Conservation (phyloP, 2,113 vertebrate species). For the Cariama cristata region DNA sequence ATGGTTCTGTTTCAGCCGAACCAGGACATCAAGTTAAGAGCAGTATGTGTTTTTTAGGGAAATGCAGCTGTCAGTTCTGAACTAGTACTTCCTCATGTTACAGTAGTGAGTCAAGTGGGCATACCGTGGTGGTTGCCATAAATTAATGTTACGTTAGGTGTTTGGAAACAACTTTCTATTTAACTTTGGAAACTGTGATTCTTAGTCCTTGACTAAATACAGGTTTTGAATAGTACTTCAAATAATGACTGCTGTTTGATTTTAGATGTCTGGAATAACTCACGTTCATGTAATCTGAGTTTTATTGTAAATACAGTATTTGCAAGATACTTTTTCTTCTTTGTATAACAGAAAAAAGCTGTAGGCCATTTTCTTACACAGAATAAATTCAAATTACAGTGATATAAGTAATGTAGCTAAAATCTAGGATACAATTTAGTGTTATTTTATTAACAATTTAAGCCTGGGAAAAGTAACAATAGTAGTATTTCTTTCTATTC, state of each 20-base stretch:
- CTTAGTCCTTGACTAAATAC: not conserved
- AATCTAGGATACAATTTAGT: not conserved
- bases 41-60: not conserved
- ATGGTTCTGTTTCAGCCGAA: too few relatives aligned
- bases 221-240: not conserved
- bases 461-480: not conserved
- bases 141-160: not conserved
- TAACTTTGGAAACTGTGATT: not conserved
- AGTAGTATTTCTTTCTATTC: not conserved
- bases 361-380: not conserved
- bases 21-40: accelerated
- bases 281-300: not conserved
- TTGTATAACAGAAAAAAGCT: not conserved
- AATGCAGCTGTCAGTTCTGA: not conserved
- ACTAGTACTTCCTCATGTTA: not conserved
- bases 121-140: not conserved
- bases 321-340: not conserved
- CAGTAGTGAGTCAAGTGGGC: not conserved
- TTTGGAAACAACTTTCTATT: not conserved
- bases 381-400: not conserved
- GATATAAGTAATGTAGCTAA: not conserved
- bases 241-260: not conserved
- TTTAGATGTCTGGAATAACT: not conserved
- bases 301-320: not conserved
- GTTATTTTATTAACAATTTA: not conserved